Conservation (phyloP, 2,113 vertebrate species). For the Psilopsiagon aymara region DNA sequence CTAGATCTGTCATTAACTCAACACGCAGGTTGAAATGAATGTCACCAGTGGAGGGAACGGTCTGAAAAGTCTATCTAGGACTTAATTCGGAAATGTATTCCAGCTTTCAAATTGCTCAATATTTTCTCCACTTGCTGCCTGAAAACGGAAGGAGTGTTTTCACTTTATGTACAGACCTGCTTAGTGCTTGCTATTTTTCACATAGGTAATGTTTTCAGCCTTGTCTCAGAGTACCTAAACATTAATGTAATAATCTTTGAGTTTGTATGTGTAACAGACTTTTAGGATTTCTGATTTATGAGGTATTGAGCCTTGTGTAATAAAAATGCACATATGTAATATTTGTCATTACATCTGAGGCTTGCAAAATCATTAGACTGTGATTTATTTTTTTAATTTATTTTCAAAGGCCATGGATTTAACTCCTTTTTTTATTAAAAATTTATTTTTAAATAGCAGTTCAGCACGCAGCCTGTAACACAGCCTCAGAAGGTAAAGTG, state of each 20-base stretch:
- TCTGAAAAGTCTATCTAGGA: not conserved
- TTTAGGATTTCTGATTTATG: not conserved
- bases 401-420: not conserved
- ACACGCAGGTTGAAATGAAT: not conserved
- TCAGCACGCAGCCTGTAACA: not conserved
- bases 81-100: not conserved
- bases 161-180: not conserved
- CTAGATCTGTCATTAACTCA: not conserved
- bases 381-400: not conserved
- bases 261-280: not conserved
- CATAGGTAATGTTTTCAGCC: not conserved
- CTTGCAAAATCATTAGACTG: not conserved
- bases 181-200: not conserved
- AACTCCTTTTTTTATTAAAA: not conserved
- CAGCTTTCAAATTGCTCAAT: not conserved
- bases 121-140: not conserved
- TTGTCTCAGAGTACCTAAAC: not conserved
- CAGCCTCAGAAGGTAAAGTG: not conserved
- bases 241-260: not conserved
- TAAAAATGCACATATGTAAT: not conserved
- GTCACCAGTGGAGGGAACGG: not conserved
- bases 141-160: not conserved
- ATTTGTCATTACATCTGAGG: not conserved
- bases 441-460: not conserved
- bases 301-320: not conserved